Conservation (phyloP, 2,797 vertebrate genomes). For the Sparidentex hasta region DNA sequence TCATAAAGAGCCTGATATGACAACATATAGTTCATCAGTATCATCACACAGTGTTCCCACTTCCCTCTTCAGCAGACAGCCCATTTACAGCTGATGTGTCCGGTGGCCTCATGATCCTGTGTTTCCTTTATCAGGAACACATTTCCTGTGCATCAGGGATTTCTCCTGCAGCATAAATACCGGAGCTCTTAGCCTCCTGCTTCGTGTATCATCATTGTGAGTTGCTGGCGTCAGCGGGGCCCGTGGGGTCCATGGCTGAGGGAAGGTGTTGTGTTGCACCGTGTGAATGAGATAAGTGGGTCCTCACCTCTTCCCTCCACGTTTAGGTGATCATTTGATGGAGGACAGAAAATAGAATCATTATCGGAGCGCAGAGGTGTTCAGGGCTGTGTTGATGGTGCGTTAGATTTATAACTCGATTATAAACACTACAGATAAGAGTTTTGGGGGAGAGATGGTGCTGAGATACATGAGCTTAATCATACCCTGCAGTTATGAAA, state of each 20-base stretch:
- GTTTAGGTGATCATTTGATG: constrained; percentile 49
- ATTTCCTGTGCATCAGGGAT: constrained; percentile 43
- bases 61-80: neutral
- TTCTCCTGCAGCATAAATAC: constrained; percentile 36
- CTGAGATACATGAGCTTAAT: constrained; percentile 18
- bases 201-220: constrained; percentile 64
- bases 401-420: neutral
- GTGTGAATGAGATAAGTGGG: constrained; percentile 66
- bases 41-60: neutral
- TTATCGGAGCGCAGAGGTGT: neutral
- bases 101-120: constrained; percentile 1
- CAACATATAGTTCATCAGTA: neutral
- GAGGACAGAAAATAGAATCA: constrained; percentile 36
- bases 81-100: neutral
- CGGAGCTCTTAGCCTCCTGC: constrained; percentile 43
- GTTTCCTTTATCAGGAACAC: constrained; percentile 36
- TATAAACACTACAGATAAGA: constrained; percentile 14
- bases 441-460: constrained; percentile 6
- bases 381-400: neutral
- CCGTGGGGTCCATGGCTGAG: constrained; percentile 51
- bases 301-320: constrained; percentile 53
- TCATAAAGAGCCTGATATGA: neutral
- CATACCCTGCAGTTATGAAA: constrained; percentile 38
- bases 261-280: constrained; percentile 71
- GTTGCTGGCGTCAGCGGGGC: constrained; percentile 61